A percentile compares a stretch with the other conserved stretches of the same genome.
Conservation (phyloP, 1,140 invertebrate species). For the Tenebrio molitor region DNA sequence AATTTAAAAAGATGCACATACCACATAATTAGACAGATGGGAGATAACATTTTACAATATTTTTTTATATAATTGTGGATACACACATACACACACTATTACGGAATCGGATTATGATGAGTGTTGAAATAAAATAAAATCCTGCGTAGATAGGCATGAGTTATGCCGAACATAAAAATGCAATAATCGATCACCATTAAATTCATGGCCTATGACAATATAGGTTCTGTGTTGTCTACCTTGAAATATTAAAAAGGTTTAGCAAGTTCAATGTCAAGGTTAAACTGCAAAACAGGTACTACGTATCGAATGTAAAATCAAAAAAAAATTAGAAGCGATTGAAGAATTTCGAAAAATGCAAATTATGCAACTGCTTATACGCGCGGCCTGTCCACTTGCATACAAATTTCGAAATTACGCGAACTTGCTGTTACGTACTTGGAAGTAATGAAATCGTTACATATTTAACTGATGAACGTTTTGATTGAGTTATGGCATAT, state of each 20-base stretch:
- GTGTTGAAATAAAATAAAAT: conserved; percentile 3
- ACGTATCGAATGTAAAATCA: not conserved
- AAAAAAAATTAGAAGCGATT: not conserved
- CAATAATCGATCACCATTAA: conserved; percentile 39
- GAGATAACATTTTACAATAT: too few relatives aligned
- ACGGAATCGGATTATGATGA: conserved; percentile 3
- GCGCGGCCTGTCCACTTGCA: not conserved
- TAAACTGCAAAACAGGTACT: conserved; percentile 29
- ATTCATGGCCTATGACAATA: conserved; percentile 45
- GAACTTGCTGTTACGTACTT: not conserved
- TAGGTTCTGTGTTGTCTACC: conserved; percentile 37
- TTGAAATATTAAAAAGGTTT: conserved; percentile 43
- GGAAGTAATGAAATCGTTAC: too few relatives aligned
- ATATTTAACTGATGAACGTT: too few relatives aligned
- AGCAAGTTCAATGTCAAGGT: conserved; percentile 42
- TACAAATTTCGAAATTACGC: not conserved
- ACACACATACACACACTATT: too few relatives aligned
- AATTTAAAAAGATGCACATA: too few relatives aligned
- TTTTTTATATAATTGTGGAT: too few relatives aligned
- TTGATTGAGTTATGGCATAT: too few relatives aligned
- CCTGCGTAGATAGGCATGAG: conserved; percentile 25
- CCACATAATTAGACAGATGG: too few relatives aligned
- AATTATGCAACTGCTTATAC: conserved; percentile 35
- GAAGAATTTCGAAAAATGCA: conserved; percentile 8
- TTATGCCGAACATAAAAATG: conserved; percentile 31